phyloP scores from a whole-genome alignment of 1,140 invertebrate species.

The Lysiphlebus fabarum region DNA sequence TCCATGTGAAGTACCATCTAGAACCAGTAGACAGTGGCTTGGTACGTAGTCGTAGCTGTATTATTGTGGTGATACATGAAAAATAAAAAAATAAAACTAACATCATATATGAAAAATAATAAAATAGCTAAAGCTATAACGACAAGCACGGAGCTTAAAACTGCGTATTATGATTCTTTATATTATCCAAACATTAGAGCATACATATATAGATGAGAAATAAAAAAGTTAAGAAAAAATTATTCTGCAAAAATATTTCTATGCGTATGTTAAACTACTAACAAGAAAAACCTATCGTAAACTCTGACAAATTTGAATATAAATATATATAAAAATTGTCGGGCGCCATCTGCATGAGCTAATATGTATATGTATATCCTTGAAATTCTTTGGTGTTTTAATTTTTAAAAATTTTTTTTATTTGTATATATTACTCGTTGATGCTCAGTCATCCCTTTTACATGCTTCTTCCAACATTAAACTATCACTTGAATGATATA shows the following conservation, averaged over 20 bases:
- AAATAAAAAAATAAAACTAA: constrained; percentile 7
- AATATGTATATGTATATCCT: too few relatives aligned
- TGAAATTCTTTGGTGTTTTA: constrained; percentile 8
- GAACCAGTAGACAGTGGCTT: constrained; percentile 16
- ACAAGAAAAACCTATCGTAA: constrained; percentile 41
- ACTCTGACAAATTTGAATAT: constrained; percentile 51
- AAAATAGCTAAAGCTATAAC: background rate
- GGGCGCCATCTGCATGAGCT: background rate
- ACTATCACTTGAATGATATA: background rate
- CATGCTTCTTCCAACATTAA: background rate
- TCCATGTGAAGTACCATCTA: too few relatives aligned
- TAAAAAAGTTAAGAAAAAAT: too few relatives aligned
- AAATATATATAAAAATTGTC: constrained; percentile 47
- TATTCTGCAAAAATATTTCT: constrained; percentile 31
- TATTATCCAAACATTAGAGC: background rate
- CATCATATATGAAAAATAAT: background rate
- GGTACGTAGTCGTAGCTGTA: background rate
- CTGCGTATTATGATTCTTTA: background rate
- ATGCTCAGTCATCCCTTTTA: constrained; percentile 1
- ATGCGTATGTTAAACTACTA: constrained; percentile 33
- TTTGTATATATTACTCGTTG: constrained; percentile 2
- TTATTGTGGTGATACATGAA: background rate
- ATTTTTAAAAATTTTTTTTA: background rate
- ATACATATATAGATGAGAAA: too few relatives aligned
- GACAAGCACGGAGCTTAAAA: constrained; percentile 5